Evolutionary conservation across 2,797 vertebrate species (phyloP).

Genomic region (Chelon labrosus): DNA sequence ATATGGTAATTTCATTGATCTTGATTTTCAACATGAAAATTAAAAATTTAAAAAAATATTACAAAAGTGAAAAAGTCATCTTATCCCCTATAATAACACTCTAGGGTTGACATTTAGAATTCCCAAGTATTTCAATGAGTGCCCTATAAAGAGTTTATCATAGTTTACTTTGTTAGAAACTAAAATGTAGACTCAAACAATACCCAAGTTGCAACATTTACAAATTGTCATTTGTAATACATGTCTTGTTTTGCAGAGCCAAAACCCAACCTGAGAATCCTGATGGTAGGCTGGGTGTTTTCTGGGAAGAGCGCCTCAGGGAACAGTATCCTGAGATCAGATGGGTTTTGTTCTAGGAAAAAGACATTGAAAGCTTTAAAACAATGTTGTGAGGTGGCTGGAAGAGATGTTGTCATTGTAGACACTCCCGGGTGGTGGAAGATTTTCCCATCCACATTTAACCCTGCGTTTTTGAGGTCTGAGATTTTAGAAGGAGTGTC

Average conservation of each 20-base stretch:
- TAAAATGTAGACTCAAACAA: not conserved
- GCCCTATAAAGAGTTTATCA: no score
- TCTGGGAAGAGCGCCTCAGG: conserved; percentile 10
- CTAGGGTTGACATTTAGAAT: no score
- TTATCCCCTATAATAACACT: no score
- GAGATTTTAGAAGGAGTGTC: conserved; percentile 22
- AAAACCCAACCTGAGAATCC: conserved; percentile 12
- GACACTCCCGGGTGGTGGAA: conserved; percentile 56
- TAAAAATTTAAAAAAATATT: no score
- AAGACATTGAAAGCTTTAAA: not conserved
- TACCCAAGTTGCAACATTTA: not conserved
- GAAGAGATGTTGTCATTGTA: conserved; percentile 23
- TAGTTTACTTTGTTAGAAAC: no score
- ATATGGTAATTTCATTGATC: no score
- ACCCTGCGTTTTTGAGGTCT: not conserved
- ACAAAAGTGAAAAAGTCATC: no score
- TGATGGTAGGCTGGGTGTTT: conserved; percentile 31
- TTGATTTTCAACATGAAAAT: no score
- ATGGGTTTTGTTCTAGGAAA: conserved; percentile 17
- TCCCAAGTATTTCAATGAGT: no score
- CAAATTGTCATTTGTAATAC: not conserved
- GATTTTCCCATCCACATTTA: not conserved
- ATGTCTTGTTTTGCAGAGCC: conserved; percentile 4
- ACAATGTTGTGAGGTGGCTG: not conserved
- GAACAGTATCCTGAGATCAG: not conserved